Base-by-base conservation (phyloP, 2,113 vertebrate genomes). In the Odobenus rosmarus region DNA sequence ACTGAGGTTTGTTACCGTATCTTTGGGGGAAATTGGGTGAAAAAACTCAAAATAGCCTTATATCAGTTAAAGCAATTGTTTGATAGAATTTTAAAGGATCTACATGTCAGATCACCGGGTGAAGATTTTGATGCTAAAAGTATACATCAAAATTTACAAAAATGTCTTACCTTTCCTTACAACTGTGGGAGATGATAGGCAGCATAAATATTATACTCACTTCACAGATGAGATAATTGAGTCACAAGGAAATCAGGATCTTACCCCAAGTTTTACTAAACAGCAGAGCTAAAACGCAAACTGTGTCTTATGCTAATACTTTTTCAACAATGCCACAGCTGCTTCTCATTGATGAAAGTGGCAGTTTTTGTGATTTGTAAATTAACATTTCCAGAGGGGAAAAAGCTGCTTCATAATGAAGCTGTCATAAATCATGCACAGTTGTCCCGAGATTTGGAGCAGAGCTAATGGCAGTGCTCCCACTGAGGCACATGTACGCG, bases 381-480 rank as follows among this genome's bases (percentile, higher is more conserved):
- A 85, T 85, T 90, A 93, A 46, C 95, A 51, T 90, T 96, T 90
- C 87, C 95, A 90, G 84, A 96, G 80, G 74, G 71, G 64, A 61
- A 71, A 76, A 61, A 14, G 46, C 71, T 31, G 53, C 59, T 86
- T 86, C 55, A 3, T 62, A 82, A 93, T 79, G 92, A 89, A 89
- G 82, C 92, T 92, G 83, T 80, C 83, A 26, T 69, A 74, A 91
- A 39, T 74, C 62, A 36, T 23, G 55, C 12, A 26, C 23, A 1
- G 59, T 69, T 62, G 53, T 89, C 28, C 23, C 36, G 59, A 74
- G 71, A 36, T 88, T 42, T 10, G 67, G 55, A 93, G 76, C 82
- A 64, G 62, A 92, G 84, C 74, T 85, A 19, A 76, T 24, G 57
- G 71, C 46, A 26, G 62, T 10, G 10, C 83, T 59, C 88, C 61